Conservation (phyloP, 2,113 vertebrate species). For the Dipodomys ordii region DNA sequence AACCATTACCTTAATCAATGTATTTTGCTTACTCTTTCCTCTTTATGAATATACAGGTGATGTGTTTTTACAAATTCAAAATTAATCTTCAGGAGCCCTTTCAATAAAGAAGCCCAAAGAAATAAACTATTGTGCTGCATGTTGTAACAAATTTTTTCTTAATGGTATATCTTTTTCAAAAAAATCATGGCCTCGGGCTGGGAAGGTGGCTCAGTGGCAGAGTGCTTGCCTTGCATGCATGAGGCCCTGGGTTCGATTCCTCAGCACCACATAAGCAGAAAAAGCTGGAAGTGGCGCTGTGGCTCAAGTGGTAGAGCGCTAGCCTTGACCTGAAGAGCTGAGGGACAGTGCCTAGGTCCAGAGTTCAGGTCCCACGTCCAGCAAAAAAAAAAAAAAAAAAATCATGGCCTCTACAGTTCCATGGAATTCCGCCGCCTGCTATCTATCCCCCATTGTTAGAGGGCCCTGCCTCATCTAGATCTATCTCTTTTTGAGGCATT, state of each 20-base stretch:
- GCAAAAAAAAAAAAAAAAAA: too few relatives aligned
- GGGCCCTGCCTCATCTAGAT: not conserved
- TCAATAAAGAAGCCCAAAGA: slow-evolving; percentile 28
- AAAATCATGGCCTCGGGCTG: not conserved
- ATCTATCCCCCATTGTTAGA: not conserved
- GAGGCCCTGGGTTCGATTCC: too few relatives aligned
- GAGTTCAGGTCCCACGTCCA: too few relatives aligned
- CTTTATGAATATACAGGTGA: not conserved
- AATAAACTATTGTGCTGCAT: not conserved
- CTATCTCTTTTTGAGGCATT: not conserved
- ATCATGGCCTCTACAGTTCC: not conserved
- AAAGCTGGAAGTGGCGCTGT: too few relatives aligned
- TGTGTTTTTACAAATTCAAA: slow-evolving; percentile 34
- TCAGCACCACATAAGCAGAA: too few relatives aligned
- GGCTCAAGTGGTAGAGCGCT: too few relatives aligned
- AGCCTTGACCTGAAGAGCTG: too few relatives aligned
- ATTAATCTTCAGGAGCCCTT: slow-evolving; percentile 10
- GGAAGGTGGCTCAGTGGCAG: too few relatives aligned
- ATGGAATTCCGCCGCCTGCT: not conserved
- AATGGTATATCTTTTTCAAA: not conserved
- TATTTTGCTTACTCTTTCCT: slow-evolving; percentile 29
- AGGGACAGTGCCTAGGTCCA: too few relatives aligned
- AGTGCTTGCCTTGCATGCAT: too few relatives aligned
- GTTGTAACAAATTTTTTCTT: slow-evolving; percentile 31
- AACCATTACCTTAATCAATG: not conserved